Evolutionary conservation across 2,888 invertebrate genomes (phyloP).

Genomic region (Scaptomyza reducta): DNA sequence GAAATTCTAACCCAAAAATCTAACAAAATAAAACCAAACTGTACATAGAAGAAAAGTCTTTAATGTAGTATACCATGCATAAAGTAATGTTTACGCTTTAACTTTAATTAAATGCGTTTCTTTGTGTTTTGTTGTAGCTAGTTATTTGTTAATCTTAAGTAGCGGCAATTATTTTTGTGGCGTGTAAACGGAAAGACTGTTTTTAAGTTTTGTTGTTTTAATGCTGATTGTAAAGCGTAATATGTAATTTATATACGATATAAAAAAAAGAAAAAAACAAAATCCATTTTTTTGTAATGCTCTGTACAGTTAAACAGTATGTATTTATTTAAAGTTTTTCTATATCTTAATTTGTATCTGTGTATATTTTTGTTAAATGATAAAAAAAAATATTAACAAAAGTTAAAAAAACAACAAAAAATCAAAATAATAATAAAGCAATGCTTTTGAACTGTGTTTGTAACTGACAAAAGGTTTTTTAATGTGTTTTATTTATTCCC

Average conservation of each 20-base stretch:
- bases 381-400: slow-evolving; percentile 26
- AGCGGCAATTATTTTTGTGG: slow-evolving; percentile 79
- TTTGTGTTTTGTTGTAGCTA: slow-evolving; percentile 46
- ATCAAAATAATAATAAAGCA: slow-evolving; percentile 34
- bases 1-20: slow-evolving; percentile 25
- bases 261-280: no score
- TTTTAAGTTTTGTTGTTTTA: slow-evolving; percentile 75
- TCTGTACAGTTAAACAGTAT: slow-evolving; percentile 58
- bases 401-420: slow-evolving; percentile 19
- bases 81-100: slow-evolving; percentile 20
- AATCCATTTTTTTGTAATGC: slow-evolving; percentile 33
- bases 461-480: not conserved
- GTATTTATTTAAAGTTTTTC: slow-evolving; percentile 66
- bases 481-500: no score
- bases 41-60: slow-evolving; percentile 36
- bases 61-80: slow-evolving; percentile 6
- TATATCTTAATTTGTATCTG: slow-evolving; percentile 58
- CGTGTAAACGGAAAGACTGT: slow-evolving; percentile 81
- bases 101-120: slow-evolving; percentile 17
- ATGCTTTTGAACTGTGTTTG: slow-evolving; percentile 46
- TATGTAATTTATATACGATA: slow-evolving; percentile 24
- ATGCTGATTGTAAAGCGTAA: slow-evolving; percentile 37
- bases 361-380: slow-evolving; percentile 67
- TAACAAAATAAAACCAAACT: slow-evolving; percentile 33
- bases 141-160: slow-evolving; percentile 68